phyloP scores from a whole-genome alignment of 1,140 invertebrate species.

The Helicoverpa zea region DNA sequence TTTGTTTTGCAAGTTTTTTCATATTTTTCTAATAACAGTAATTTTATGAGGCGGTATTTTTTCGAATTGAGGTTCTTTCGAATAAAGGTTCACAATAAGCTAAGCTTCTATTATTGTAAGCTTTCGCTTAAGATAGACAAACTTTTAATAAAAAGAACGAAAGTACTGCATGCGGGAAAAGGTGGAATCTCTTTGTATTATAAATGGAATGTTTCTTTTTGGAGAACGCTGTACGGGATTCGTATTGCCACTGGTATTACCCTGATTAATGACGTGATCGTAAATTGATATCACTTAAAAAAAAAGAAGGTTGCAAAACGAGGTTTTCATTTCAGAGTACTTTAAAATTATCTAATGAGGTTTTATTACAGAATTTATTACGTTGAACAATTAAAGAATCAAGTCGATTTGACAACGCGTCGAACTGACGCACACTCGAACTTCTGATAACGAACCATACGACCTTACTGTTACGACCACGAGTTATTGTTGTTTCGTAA shows the following conservation, averaged over 20 bases:
- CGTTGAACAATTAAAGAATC: slow-evolving; percentile 61
- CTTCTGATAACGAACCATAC: slow-evolving; percentile 26
- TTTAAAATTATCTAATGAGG: slow-evolving; percentile 53
- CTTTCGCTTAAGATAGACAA: too few relatives aligned
- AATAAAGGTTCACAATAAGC: too few relatives aligned
- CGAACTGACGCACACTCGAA: slow-evolving; percentile 25
- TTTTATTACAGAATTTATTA: slow-evolving; percentile 60
- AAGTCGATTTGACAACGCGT: slow-evolving; percentile 51
- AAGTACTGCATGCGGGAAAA: background rate
- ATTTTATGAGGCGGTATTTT: too few relatives aligned
- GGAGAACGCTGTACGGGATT: background rate
- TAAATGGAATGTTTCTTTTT: background rate
- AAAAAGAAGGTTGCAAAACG: background rate
- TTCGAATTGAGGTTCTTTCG: too few relatives aligned
- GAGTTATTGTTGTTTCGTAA: slow-evolving; percentile 24
- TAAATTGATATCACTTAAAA: background rate
- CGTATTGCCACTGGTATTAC: background rate
- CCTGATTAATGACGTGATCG: background rate
- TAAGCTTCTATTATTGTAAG: too few relatives aligned
- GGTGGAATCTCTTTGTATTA: background rate
- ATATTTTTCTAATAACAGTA: too few relatives aligned
- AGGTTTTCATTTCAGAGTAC: slow-evolving; percentile 13
- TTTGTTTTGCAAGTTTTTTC: too few relatives aligned
- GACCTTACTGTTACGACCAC: background rate
- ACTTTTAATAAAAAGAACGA: too few relatives aligned